phyloP scores from a whole-genome alignment of 2,797 vertebrate species.

The Semaprochilodus insignis region DNA sequence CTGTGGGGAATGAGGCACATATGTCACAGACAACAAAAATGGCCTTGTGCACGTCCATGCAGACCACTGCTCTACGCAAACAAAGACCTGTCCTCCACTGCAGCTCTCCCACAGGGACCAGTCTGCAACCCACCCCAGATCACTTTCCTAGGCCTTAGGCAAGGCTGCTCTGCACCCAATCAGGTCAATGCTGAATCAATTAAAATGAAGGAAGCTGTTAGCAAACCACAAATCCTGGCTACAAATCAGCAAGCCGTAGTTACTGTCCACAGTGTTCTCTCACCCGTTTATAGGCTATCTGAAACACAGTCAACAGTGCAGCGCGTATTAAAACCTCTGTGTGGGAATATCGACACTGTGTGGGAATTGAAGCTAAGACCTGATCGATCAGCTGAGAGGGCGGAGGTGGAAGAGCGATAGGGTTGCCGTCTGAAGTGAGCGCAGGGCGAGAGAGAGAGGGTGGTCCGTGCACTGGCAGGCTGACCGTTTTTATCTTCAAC shows the following conservation, averaged over 20 bases:
- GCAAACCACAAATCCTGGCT: constrained; percentile 46
- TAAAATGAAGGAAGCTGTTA: constrained; percentile 51
- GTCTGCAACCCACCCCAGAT: constrained; percentile 7
- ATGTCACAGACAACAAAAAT: not conserved
- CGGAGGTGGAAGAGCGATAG: not conserved
- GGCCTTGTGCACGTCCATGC: not conserved
- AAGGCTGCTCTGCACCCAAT: constrained; percentile 36
- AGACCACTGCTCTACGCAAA: constrained; percentile 12
- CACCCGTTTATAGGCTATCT: constrained; percentile 39
- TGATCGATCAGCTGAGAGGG: constrained; percentile 33
- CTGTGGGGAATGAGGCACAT: not conserved
- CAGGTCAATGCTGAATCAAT: constrained; percentile 54
- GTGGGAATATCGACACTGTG: constrained; percentile 40
- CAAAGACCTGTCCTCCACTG: constrained; percentile 34
- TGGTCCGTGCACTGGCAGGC: constrained; percentile 46
- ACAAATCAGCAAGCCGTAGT: constrained; percentile 38
- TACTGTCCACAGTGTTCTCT: constrained; percentile 50
- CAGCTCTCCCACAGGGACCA: constrained; percentile 45
- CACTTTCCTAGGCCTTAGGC: constrained; percentile 43
- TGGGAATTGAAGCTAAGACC: constrained; percentile 2
- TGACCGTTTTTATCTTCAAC: constrained; percentile 53
- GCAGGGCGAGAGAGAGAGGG: constrained; percentile 34
- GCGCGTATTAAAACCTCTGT: constrained; percentile 32
- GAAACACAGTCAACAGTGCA: constrained; percentile 41
- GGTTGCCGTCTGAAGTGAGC: constrained; percentile 26